phyloP scores from a whole-genome alignment of 2,797 vertebrate species.

The Chaetodon trifasciatus region DNA sequence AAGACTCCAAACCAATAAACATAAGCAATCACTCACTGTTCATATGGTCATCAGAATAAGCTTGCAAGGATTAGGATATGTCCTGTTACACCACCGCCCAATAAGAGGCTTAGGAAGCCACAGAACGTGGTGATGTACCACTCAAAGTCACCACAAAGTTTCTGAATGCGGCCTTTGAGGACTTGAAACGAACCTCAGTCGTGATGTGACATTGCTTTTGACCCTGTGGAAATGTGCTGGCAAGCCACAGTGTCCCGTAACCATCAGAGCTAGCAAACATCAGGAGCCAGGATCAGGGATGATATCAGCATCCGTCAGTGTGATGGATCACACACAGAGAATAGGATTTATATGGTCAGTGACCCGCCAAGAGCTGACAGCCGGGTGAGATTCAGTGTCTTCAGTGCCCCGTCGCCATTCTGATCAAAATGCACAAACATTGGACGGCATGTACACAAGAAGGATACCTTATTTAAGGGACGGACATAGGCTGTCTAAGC shows the following conservation, averaged over 20 bases:
- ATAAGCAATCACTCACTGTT: slow-evolving; percentile 57
- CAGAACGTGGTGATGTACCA: slow-evolving; percentile 37
- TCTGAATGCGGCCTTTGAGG: slow-evolving; percentile 44
- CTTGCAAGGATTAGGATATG: slow-evolving; percentile 68
- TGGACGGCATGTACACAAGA: slow-evolving; percentile 21
- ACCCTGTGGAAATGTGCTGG: slow-evolving; percentile 65
- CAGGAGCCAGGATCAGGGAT: slow-evolving; percentile 67
- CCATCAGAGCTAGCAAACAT: slow-evolving; percentile 45
- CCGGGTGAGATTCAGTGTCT: slow-evolving; percentile 49
- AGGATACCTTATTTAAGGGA: slow-evolving; percentile 24
- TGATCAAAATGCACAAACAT: slow-evolving; percentile 44
- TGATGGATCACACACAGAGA: slow-evolving; percentile 65
- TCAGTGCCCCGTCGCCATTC: slow-evolving; percentile 35
- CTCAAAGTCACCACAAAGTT: slow-evolving; percentile 52
- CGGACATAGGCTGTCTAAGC: neutral
- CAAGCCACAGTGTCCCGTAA: slow-evolving; percentile 41
- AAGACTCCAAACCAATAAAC: slow-evolving; percentile 62
- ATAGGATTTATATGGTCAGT: slow-evolving; percentile 58
- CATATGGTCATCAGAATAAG: slow-evolving; percentile 66
- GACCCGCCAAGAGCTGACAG: slow-evolving; percentile 46
- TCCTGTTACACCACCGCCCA: slow-evolving; percentile 63
- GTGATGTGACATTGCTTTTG: slow-evolving; percentile 50
- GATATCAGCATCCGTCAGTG: slow-evolving; percentile 74
- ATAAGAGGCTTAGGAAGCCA: slow-evolving; percentile 73
- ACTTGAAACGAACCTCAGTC: slow-evolving; percentile 37